Conservation (phyloP, 2,797 vertebrate genomes). For the Neosilurus mollespiculum region DNA sequence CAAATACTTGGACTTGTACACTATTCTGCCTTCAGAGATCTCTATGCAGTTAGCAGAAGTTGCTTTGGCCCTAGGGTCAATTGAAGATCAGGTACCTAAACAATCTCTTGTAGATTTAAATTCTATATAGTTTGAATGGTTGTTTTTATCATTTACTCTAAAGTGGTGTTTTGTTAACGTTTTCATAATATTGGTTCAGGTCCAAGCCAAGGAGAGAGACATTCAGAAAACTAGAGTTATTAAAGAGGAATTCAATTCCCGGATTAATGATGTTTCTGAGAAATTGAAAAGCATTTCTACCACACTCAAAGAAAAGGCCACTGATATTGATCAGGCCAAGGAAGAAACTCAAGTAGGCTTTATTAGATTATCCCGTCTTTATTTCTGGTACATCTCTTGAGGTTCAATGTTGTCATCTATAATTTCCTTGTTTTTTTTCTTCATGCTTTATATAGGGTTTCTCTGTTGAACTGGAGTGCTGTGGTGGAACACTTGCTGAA, state of each 20-base stretch:
- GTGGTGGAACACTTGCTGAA: constrained; percentile 81
- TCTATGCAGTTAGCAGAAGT: constrained; percentile 93
- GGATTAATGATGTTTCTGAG: constrained; percentile 82
- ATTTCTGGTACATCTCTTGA: constrained; percentile 42
- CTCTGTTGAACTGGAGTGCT: constrained; percentile 85
- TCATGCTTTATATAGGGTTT: constrained; percentile 66
- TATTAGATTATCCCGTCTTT: constrained; percentile 41
- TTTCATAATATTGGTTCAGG: constrained; percentile 67
- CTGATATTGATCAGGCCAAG: constrained; percentile 84
- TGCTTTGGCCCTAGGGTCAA: constrained; percentile 83
- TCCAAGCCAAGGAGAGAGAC: constrained; percentile 88
- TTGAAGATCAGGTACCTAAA: constrained; percentile 87
- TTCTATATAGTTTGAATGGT: neutral
- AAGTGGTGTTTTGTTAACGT: neutral
- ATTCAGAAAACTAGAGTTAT: constrained; percentile 83
- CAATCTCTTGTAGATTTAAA: neutral
- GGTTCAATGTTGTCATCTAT: neutral
- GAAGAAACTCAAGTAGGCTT: constrained; percentile 84
- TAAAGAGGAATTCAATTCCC: constrained; percentile 84
- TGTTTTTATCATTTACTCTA: constrained; percentile 1
- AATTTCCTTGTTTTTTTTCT: neutral
- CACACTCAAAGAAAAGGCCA: constrained; percentile 85
- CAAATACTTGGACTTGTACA: constrained; percentile 88
- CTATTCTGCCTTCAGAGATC: constrained; percentile 89
- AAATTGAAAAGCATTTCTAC: constrained; percentile 82